Evolutionary conservation across 2,797 vertebrate genomes (phyloP).

Genomic region (Chelidonichthys spinosus): DNA sequence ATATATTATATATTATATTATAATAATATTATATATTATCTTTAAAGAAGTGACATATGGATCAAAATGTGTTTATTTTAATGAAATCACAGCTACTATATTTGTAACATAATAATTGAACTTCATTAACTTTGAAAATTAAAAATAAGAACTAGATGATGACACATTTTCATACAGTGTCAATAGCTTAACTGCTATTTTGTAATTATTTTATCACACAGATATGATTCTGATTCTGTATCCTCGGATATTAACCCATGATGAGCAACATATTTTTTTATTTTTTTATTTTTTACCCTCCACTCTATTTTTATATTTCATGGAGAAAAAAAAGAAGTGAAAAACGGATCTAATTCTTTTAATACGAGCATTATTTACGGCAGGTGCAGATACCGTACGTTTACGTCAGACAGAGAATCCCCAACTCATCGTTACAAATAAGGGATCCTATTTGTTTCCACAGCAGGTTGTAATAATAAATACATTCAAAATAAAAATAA

Average conservation of each 20-base stretch:
- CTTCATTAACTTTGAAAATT: neutral
- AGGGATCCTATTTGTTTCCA: conserved; percentile 57
- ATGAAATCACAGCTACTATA: neutral
- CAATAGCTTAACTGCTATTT: neutral
- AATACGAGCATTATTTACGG: conserved; percentile 2
- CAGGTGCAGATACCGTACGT: conserved; percentile 20
- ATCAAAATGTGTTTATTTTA: neutral
- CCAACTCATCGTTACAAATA: conserved; percentile 56
- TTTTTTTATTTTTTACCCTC: neutral
- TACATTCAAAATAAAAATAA: conserved; percentile 49
- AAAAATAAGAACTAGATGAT: neutral
- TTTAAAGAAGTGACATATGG: neutral
- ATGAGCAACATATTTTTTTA: no score
- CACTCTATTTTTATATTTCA: neutral
- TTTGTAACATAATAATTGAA: neutral
- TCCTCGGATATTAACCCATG: neutral
- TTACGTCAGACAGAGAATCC: conserved; percentile 47
- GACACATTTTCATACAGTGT: neutral
- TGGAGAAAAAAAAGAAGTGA: neutral
- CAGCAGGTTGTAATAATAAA: conserved; percentile 45
- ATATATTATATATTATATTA: neutral
- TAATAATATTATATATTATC: no score
- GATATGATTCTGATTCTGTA: neutral
- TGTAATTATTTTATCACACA: neutral
- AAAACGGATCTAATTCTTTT: neutral